Conservation (phyloP, 1,140 invertebrate genomes). For the Asobara japonica region DNA sequence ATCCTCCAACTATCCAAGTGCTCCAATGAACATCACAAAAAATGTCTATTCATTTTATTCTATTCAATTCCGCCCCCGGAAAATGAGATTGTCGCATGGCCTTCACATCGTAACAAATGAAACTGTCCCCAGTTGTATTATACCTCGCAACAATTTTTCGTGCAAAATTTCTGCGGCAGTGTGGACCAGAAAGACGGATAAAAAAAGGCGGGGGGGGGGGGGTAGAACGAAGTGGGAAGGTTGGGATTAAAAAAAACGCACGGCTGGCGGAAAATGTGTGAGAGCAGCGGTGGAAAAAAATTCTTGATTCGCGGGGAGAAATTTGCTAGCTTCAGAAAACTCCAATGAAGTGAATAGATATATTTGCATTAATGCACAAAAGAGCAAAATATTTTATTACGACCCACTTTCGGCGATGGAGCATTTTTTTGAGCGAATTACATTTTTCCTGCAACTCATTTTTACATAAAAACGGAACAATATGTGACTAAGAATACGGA, state of each 20-base stretch:
- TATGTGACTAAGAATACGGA: no score
- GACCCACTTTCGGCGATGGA: no score
- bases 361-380: no score
- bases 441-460: no score
- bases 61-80: neutral
- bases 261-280: neutral
- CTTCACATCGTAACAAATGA: slow-evolving; percentile 1
- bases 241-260: neutral
- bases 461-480: no score
- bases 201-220: neutral
- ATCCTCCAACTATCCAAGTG: neutral
- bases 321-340: no score
- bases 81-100: slow-evolving; percentile 2
- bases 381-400: no score
- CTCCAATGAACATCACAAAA: neutral
- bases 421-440: no score
- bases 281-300: no score
- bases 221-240: neutral
- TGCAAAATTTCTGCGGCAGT: neutral
- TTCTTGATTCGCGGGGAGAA: no score
- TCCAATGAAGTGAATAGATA: no score
- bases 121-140: slow-evolving; percentile 13
- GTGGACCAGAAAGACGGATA: neutral
- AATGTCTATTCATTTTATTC: neutral
- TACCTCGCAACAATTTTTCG: neutral